Evolutionary conservation across 2,888 invertebrate genomes (phyloP).

Genomic region (Argyra leucocephala): DNA sequence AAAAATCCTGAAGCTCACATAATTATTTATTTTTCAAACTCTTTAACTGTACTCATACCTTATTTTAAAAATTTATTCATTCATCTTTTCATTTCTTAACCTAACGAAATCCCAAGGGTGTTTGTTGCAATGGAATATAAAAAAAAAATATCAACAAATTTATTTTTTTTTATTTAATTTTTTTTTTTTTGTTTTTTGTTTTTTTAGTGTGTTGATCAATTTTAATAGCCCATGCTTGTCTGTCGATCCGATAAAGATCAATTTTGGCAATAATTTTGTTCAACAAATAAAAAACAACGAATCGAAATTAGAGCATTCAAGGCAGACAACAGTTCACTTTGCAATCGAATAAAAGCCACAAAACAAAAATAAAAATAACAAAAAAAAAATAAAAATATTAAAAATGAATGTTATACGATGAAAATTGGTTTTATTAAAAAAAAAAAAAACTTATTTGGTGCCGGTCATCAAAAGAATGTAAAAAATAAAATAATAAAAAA

Average conservation of each 20-base stretch:
- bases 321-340: not conserved
- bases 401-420: not conserved
- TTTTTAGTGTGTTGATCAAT: not conserved
- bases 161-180: too few species aligned
- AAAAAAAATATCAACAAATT: too few species aligned
- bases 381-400: not conserved
- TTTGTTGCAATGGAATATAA: too few species aligned
- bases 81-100: too few species aligned
- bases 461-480: too few species aligned
- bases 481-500: too few species aligned
- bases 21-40: too few species aligned
- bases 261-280: not conserved
- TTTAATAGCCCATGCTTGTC: not conserved
- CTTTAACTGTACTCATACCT: too few species aligned
- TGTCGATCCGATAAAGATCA: not conserved
- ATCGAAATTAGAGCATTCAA: not conserved
- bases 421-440: not conserved
- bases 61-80: too few species aligned
- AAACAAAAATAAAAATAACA: not conserved
- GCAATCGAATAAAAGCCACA: not conserved
- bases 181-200: not conserved
- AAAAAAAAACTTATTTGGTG: not conserved
- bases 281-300: not conserved
- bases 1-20: too few species aligned
- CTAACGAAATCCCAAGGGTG: too few species aligned